These are phyloP conservation scores for Lordiphosa andalusiaca DNA, from an alignment of 2,888 invertebrate genomes.

Conservation along the genomic window DNA sequence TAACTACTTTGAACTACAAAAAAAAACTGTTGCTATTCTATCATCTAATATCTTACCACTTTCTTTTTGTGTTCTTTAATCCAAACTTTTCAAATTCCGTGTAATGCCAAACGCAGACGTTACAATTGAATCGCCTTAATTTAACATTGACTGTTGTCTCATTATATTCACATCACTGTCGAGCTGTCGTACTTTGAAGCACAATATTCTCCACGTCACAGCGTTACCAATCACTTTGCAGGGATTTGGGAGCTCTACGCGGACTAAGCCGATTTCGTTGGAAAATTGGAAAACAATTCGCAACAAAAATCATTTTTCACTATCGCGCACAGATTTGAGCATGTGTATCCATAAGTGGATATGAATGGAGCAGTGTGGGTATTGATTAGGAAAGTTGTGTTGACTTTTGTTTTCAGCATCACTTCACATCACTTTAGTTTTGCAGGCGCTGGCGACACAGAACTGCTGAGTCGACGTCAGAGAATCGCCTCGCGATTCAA, in stretches of 20 bases:
- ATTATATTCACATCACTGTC: conserved; percentile 45
- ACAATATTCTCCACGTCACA: conserved; percentile 17
- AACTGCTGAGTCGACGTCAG: conserved; percentile 45
- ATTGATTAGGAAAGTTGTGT: conserved; percentile 43
- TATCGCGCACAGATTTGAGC: conserved; percentile 17
- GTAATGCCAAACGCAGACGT: neutral
- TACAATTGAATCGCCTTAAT: conserved; percentile 34
- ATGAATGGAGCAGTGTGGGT: conserved; percentile 22
- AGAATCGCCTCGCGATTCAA: conserved; percentile 34
- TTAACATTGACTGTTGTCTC: conserved; percentile 27
- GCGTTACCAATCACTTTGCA: conserved; percentile 18
- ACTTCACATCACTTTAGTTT: conserved; percentile 13
- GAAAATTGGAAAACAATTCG: conserved; percentile 24
- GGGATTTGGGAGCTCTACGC: conserved; percentile 2
- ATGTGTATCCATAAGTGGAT: conserved; percentile 6
- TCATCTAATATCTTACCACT: too few species aligned
- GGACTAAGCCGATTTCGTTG: conserved; percentile 6
- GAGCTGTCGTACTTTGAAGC: conserved; percentile 34
- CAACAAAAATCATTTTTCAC: conserved; percentile 17
- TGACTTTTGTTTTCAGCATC: conserved; percentile 25
- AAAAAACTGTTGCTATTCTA: too few species aligned
- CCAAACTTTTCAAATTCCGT: neutral
- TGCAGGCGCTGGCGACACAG: conserved; percentile 19
- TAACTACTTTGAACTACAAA: too few species aligned
- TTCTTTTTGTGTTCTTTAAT: too few species aligned